Evolutionary conservation across 2,888 invertebrate species (phyloP).

Genomic region (Drosophila mulleri): DNA sequence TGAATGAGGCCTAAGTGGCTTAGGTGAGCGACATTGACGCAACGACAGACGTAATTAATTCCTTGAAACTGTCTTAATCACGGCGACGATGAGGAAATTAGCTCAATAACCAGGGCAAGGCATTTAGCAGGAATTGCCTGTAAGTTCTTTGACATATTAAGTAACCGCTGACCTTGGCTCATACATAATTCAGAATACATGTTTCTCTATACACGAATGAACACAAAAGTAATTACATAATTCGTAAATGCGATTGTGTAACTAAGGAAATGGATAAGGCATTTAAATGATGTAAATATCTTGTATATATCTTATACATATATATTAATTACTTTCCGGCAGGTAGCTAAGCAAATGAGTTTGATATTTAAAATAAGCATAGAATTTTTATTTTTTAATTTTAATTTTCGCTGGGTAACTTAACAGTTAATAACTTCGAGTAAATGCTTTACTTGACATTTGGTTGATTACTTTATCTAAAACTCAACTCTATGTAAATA

Average conservation of each 20-base stretch:
- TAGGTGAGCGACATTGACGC: neutral
- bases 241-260: neutral
- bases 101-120: neutral
- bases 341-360: too few species aligned
- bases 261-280: neutral
- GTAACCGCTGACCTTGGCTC: neutral
- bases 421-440: fast-evolving
- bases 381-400: too few species aligned
- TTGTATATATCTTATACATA: too few species aligned
- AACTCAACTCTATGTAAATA: neutral
- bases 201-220: neutral
- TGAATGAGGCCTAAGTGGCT: neutral
- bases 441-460: neutral
- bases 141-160: neutral
- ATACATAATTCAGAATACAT: neutral
- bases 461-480: neutral
- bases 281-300: neutral
- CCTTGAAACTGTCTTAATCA: neutral
- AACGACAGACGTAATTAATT: neutral
- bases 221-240: neutral
- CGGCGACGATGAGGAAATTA: neutral
- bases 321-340: neutral
- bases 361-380: too few species aligned
- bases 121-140: neutral
- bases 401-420: neutral